A percentile compares a stretch with the other conserved stretches of the same genome.
Conservation (phyloP, 2,888 invertebrate genomes). For the Eristalis pertinax region DNA sequence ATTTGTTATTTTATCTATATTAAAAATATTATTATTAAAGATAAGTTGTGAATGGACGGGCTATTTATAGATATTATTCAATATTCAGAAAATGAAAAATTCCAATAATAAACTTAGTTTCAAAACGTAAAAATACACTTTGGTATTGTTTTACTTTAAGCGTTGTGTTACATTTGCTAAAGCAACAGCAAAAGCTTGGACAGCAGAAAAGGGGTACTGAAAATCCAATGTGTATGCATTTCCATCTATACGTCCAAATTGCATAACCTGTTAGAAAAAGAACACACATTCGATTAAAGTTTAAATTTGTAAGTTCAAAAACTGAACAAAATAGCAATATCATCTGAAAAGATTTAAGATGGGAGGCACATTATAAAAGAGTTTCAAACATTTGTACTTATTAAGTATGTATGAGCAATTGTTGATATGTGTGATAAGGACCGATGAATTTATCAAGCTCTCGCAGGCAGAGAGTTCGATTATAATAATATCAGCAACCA, state of each 20-base stretch:
- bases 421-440: no score
- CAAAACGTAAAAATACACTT: constrained; percentile 15
- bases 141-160: constrained; percentile 78
- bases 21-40: constrained; percentile 60
- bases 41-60: constrained; percentile 70
- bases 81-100: constrained; percentile 26
- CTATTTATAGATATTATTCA: constrained; percentile 51
- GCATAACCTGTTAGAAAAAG: constrained; percentile 91
- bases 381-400: no score
- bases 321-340: no score
- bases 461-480: no score
- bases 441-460: no score
- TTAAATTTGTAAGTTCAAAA: no score
- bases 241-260: constrained; percentile 98
- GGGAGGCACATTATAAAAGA: no score
- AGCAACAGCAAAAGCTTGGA: constrained; percentile 99
- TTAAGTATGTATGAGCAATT: no score
- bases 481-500: no score
- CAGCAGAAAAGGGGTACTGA: constrained; percentile 98
- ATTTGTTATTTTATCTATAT: constrained; percentile 63
- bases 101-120: constrained; percentile 29
- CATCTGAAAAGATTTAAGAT: no score
- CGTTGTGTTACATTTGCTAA: constrained; percentile 84
- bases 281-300: neutral
- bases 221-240: constrained; percentile 99